Conservation (phyloP, 2,113 vertebrate genomes). For the Glareola pratincola region DNA sequence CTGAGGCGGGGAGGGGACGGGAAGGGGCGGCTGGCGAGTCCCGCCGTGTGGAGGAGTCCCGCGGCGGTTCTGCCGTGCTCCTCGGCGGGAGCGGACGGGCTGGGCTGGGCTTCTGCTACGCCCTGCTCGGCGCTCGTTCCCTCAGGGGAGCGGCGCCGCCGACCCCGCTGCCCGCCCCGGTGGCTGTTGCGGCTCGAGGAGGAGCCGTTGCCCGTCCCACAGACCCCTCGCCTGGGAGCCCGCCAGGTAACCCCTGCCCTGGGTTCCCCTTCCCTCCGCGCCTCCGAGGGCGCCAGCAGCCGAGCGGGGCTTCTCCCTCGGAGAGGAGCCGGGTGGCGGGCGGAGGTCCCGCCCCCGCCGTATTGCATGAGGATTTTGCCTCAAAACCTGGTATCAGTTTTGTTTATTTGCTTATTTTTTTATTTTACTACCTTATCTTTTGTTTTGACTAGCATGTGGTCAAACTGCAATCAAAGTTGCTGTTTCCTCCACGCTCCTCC, state of each 20-base stretch:
- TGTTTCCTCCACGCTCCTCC: neutral
- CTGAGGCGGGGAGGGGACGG: neutral
- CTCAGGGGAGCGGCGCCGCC: neutral
- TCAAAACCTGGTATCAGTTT: accelerated
- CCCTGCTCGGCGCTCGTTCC: neutral
- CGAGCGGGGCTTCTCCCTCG: neutral
- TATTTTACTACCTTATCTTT: neutral
- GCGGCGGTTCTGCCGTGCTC: neutral
- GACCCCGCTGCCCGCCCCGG: neutral
- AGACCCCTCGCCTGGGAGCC: neutral
- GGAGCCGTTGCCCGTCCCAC: neutral
- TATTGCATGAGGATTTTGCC: neutral
- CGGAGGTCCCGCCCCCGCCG: neutral
- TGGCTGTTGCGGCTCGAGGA: neutral
- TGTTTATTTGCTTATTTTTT: neutral
- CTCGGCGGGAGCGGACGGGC: no score
- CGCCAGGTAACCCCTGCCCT: constrained; percentile 27
- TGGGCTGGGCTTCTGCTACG: neutral
- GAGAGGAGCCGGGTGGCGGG: neutral
- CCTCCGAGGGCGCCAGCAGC: neutral
- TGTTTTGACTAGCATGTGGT: neutral
- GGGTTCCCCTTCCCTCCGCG: neutral
- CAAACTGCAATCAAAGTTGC: neutral
- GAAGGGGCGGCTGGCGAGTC: accelerated
- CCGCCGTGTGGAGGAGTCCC: no score